These are phyloP conservation scores for Sarotherodon lohbergeri DNA, from an alignment of 2,113 vertebrate species.

Conservation along the genomic window DNA sequence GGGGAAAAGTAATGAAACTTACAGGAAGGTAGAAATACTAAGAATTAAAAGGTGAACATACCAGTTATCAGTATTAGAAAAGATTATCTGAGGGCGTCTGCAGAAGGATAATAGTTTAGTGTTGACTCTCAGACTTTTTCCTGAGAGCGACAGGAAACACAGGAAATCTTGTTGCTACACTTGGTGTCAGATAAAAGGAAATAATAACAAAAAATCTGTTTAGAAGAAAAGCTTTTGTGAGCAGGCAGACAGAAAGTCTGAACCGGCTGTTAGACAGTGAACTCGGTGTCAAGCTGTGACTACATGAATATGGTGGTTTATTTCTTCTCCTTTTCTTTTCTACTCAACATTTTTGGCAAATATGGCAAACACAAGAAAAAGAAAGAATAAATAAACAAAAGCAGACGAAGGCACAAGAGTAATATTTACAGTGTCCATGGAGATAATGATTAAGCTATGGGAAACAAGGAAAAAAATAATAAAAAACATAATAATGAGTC, in stretches of 20 bases:
- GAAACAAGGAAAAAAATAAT: background rate
- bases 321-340: background rate
- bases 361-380: background rate
- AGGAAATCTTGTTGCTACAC: background rate
- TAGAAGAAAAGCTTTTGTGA: background rate
- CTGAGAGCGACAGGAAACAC: background rate
- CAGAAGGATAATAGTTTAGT: background rate
- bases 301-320: background rate
- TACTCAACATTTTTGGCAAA: background rate
- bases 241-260: background rate
- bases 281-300: background rate
- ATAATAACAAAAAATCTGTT: background rate
- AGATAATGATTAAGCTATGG: background rate
- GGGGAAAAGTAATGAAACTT: background rate
- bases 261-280: background rate
- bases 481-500: fast-evolving
- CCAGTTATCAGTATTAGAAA: background rate
- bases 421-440: background rate
- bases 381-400: background rate
- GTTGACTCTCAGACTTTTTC: background rate
- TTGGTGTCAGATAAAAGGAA: background rate
- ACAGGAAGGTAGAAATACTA: background rate
- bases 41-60: background rate
- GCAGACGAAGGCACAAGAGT: background rate
- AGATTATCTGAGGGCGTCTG: background rate